Base-by-base conservation (phyloP, 2,113 vertebrate species). In the Oostethus manadensis region DNA sequence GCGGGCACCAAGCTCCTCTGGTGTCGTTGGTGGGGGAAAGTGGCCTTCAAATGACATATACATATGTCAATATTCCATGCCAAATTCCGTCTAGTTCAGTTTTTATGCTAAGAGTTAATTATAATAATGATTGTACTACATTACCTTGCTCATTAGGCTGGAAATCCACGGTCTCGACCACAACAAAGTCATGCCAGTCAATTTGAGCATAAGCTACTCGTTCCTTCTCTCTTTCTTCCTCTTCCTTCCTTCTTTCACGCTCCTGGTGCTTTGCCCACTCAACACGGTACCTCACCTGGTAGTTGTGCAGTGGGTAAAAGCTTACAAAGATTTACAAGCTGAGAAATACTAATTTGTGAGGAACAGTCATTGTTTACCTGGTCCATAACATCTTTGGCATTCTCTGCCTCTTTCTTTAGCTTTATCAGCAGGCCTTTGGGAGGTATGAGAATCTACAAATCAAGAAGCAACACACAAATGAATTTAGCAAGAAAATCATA, bases 251-350 rank as follows among this genome's bases (percentile, higher is more conserved):
- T 53, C 95, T 90, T 83, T 98, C 95, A 10, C 96, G 90, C 61
- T 98, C 97, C 88, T 99, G 96, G 74, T 94, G 98, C 81, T 98
- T 98, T 58, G 96, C 96, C 97, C 97, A 98, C 71, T 99, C 97
- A 58, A 99, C 96, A 53, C 97, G 90, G 82, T 99, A 98, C 67
- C 91, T 94, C 23, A 98, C 95, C 97, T 98, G 71, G 11, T 16
- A 33, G 26, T 38, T 60, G 50, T 18, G 70, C 42, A 68, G 1
- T 0, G 60, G 11, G 9, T 10, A 17, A 70, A 14, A 44, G 8
- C 20, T 40, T 71, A 49, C 8, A 64, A 0, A 8, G 13, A 35
- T 15, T n/a, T 40, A 51, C 8, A 54, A 11, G 45, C n/a, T 10
- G n/a, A 29, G 58, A 22, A 69, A 21, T 13, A 0, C 8, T 51